Evolutionary conservation across 2,888 invertebrate species (phyloP).

Genomic region (Sarcophaga carnaria): DNA sequence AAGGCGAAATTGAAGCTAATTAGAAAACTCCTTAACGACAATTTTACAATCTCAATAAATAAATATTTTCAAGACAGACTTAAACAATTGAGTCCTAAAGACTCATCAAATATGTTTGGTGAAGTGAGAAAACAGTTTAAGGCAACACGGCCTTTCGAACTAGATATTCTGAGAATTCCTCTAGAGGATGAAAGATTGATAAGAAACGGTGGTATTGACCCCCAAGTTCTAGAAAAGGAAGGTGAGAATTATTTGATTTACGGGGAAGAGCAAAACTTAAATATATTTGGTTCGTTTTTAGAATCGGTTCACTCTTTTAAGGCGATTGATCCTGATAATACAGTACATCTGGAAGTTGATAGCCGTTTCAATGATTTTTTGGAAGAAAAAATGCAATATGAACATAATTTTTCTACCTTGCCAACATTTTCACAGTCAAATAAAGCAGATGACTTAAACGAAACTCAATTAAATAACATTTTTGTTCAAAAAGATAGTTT

Average conservation of each 20-base stretch:
- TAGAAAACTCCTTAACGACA: constrained; percentile 31
- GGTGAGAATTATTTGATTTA: constrained; percentile 17
- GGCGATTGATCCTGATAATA: background rate
- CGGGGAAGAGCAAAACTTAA: constrained; percentile 25
- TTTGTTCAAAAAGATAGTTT: background rate
- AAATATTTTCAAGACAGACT: constrained; percentile 38
- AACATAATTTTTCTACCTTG: background rate
- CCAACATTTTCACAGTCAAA: constrained; percentile 25
- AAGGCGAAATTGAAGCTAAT: constrained; percentile 14
- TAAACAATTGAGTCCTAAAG: constrained; percentile 1
- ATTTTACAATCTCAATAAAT: constrained; percentile 30
- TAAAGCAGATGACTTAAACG: constrained; percentile 26
- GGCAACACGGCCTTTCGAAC: background rate
- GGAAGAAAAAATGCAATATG: constrained; percentile 23
- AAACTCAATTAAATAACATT: background rate
- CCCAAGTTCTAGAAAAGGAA: constrained; percentile 14
- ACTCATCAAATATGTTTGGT: constrained; percentile 39
- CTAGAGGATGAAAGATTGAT: constrained; percentile 7
- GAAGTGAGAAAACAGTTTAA: constrained; percentile 44
- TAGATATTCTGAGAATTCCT: constrained; percentile 36
- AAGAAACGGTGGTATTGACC: constrained; percentile 12
- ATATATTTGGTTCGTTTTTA: constrained; percentile 36
- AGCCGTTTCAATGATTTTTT: constrained; percentile 29
- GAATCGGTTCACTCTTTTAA: constrained; percentile 44
- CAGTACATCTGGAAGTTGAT: background rate